A percentile compares a stretch with the other conserved stretches of the same genome.
phyloP scores from a whole-genome alignment of 1,140 invertebrate genomes.

The Tetraneura akinire region DNA sequence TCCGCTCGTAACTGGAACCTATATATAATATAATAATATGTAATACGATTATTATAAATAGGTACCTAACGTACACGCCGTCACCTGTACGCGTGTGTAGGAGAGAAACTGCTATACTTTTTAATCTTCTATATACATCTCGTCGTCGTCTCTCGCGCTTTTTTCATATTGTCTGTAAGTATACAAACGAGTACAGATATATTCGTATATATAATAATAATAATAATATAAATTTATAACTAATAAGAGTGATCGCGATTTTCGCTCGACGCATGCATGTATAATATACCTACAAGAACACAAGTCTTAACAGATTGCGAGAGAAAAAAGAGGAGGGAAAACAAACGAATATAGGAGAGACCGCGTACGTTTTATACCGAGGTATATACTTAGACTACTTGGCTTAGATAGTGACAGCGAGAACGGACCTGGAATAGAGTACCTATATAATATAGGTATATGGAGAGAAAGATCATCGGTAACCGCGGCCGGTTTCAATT shows the following conservation, averaged over 20 bases:
- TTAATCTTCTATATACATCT: background rate
- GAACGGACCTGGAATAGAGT: background rate
- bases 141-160: background rate
- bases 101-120: background rate
- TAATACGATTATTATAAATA: too few relatives aligned
- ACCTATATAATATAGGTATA: background rate
- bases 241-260: too few relatives aligned
- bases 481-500: conserved; percentile 34
- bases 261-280: too few relatives aligned
- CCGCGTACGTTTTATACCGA: too few relatives aligned
- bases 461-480: background rate
- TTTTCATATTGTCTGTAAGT: background rate
- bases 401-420: too few relatives aligned
- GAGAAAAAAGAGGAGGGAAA: background rate
- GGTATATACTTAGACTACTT: too few relatives aligned
- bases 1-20: too few relatives aligned
- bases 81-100: background rate
- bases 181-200: background rate
- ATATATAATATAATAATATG: too few relatives aligned
- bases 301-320: background rate
- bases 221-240: too few relatives aligned
- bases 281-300: too few relatives aligned
- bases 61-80: too few relatives aligned
- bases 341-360: too few relatives aligned
- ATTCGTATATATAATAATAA: background rate